Percentiles rank a stretch among this genome's conserved stretches.
phyloP scores from a whole-genome alignment of 2,888 invertebrate genomes.

The Yponomeuta cagnagella region DNA sequence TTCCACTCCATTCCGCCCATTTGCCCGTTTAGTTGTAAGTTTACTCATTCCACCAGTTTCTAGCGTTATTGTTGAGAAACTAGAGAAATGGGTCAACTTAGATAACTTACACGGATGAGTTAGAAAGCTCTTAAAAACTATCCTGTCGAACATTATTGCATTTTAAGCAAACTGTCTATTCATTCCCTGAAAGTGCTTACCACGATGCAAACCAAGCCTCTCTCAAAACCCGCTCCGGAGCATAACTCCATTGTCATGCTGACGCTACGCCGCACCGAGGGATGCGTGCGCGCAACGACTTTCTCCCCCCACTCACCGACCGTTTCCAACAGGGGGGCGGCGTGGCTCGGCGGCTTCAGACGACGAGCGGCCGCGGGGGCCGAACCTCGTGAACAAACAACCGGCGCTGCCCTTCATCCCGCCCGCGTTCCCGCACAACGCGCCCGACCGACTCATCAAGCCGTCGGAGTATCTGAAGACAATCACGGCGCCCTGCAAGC shows the following conservation, averaged over 20 bases:
- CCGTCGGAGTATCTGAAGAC: constrained; percentile 94
- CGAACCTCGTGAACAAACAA: constrained; percentile 88
- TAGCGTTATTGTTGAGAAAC: background rate
- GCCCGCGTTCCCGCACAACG: constrained; percentile 89
- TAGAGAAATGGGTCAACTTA: background rate
- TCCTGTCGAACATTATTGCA: background rate
- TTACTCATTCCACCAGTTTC: background rate
- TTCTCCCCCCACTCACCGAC: constrained; percentile 53
- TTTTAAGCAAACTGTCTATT: background rate
- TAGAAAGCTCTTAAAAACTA: too few relatives aligned
- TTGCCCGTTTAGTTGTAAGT: background rate
- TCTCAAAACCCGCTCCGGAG: background rate
- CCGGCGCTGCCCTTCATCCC: constrained; percentile 92
- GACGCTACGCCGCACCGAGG: constrained; percentile 17
- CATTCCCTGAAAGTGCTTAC: background rate
- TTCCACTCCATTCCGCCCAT: background rate
- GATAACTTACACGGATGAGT: too few relatives aligned
- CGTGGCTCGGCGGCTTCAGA: constrained; percentile 64
- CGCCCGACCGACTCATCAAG: constrained; percentile 90
- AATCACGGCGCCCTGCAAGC: constrained; percentile 80
- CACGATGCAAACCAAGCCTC: background rate
- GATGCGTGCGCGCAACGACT: constrained; percentile 57
- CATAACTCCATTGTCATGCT: background rate
- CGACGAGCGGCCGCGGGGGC: constrained; percentile 72
- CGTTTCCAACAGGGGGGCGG: constrained; percentile 59